Evolutionary conservation across 2,797 vertebrate genomes (phyloP).

Genomic region (Morus bassanus): DNA sequence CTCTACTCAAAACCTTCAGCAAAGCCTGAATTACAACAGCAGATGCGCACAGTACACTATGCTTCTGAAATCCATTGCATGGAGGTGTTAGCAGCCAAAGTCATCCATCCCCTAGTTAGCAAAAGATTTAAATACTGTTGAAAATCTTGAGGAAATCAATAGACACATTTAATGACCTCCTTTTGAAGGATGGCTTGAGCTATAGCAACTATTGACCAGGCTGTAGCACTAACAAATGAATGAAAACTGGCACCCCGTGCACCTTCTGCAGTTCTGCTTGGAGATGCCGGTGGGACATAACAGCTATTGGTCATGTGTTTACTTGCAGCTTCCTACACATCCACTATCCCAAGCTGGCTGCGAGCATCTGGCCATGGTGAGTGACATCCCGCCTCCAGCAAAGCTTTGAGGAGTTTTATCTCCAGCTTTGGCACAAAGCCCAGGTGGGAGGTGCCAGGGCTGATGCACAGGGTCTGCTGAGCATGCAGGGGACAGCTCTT

Average conservation of each 20-base stretch:
- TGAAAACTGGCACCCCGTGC: neutral
- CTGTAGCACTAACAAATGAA: neutral
- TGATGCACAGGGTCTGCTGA: fast-evolving
- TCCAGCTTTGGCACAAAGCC: neutral
- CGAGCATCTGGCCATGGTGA: neutral
- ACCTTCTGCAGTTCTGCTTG: neutral
- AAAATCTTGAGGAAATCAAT: neutral
- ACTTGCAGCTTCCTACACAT: neutral
- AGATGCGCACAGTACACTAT: neutral
- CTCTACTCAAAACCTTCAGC: neutral
- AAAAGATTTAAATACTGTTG: neutral
- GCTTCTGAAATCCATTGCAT: neutral
- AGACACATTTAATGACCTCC: neutral
- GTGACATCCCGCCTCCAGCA: neutral
- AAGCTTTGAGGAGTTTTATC: neutral
- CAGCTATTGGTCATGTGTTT: neutral
- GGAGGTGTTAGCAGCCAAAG: neutral
- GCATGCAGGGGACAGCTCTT: fast-evolving
- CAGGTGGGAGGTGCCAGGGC: neutral
- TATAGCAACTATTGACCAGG: neutral
- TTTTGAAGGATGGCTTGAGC: neutral
- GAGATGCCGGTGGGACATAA: neutral
- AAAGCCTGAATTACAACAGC: neutral
- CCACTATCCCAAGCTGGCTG: fast-evolving
- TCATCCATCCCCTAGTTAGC: neutral